Evolutionary conservation across 2,113 vertebrate genomes (phyloP).

Genomic region (Mastomys coucha): DNA sequence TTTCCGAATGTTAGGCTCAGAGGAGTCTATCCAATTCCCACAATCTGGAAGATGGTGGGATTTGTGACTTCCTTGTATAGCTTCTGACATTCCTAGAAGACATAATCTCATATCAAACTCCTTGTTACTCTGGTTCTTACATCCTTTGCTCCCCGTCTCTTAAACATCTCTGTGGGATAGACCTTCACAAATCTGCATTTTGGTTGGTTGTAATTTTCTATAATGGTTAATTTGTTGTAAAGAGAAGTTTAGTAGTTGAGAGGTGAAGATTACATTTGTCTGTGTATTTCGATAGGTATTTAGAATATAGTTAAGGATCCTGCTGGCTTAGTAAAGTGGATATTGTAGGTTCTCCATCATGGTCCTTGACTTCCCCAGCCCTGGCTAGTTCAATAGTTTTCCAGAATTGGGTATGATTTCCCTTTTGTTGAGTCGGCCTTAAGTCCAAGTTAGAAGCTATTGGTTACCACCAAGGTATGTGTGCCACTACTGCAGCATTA

Average conservation of each 20-base stretch:
- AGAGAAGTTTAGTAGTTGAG: not conserved
- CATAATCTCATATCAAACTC: not conserved
- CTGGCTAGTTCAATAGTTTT: not conserved
- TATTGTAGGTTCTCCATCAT: not conserved
- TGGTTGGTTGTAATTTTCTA: not conserved
- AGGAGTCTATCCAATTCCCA: not conserved
- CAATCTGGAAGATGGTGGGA: not conserved
- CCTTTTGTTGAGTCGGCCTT: not conserved
- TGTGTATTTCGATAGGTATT: not conserved
- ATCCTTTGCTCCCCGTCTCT: not conserved
- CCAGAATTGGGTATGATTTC: not conserved
- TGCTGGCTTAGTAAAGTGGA: not conserved
- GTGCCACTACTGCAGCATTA: not conserved
- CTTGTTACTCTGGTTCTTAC: not conserved
- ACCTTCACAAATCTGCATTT: not conserved
- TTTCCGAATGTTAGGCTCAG: not conserved
- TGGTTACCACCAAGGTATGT: too few relatives aligned
- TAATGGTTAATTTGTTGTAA: not conserved
- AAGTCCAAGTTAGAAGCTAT: not conserved
- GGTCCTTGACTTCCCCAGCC: not conserved
- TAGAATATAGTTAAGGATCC: not conserved
- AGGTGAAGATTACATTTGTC: not conserved
- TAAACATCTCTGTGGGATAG: not conserved
- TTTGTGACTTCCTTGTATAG: not conserved
- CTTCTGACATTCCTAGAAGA: not conserved